Percentiles rank a stretch among this genome's conserved stretches.
Evolutionary conservation across 2,888 invertebrate genomes (phyloP).

Genomic region (Atrina japonica): DNA sequence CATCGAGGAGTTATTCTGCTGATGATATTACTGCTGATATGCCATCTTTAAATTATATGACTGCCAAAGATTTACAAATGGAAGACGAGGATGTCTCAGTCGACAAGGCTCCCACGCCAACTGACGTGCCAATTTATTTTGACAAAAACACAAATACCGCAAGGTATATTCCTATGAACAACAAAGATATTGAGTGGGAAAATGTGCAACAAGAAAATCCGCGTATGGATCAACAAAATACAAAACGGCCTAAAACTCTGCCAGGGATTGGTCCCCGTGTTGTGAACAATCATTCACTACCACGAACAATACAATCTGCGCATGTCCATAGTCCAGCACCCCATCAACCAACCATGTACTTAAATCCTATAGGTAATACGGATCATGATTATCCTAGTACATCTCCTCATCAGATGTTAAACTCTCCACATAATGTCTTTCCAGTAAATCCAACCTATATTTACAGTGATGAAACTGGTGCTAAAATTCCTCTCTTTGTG

Average conservation of each 20-base stretch:
- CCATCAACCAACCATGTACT: constrained; percentile 9
- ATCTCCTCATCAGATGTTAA: too few relatives aligned
- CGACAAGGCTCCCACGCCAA: not conserved
- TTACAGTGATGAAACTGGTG: too few relatives aligned
- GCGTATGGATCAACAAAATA: not conserved
- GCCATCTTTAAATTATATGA: constrained; percentile 45
- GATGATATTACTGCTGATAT: not conserved
- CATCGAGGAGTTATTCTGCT: too few relatives aligned
- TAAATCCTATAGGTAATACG: not conserved
- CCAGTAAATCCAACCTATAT: too few relatives aligned
- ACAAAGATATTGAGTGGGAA: not conserved
- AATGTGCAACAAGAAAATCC: not conserved
- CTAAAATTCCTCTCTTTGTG: too few relatives aligned
- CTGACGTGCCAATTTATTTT: not conserved
- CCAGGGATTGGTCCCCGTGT: constrained; percentile 27
- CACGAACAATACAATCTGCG: not conserved
- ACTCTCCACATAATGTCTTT: too few relatives aligned
- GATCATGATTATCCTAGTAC: too few relatives aligned
- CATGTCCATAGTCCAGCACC: not conserved
- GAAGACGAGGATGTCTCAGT: constrained; percentile 39
- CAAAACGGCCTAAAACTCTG: constrained; percentile 28
- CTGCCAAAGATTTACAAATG: constrained; percentile 51
- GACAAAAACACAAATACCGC: not conserved
- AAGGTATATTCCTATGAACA: not conserved
- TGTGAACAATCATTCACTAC: not conserved